Evolutionary conservation across 2,797 vertebrate genomes (phyloP), one percentile per base, ranked within the genome.

Genomic region (Telmatherina bonti): DNA sequence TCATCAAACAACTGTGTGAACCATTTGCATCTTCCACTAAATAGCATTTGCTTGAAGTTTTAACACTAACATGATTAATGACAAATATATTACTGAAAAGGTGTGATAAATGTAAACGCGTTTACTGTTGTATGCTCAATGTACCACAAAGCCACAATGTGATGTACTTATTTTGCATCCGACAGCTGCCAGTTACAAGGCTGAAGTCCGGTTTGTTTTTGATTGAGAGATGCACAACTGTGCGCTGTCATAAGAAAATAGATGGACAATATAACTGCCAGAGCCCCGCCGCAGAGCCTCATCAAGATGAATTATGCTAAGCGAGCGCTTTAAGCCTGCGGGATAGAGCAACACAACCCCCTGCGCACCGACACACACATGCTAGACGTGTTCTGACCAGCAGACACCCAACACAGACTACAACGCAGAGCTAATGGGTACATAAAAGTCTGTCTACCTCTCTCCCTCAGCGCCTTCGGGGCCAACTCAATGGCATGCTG

Each of bases 241-340:
- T 72, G 70, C 4, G 7, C 56, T 61, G 72, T 73, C 88, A 84
- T 15, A 41, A 18, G 54, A 59, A 78, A 84, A 83, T 45, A 69
- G 53, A 77, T 49, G 5, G 62, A 73, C 20, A 22, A 62, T 59
- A 47, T 15, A 68, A 73, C 56, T 74, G 52, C 53, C 70, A 76
- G 66, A 71, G 53, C 52, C 57, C 70, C 61, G 36, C 60, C 56
- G 54, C 65, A 35, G 82, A 74, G 72, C 29, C 22, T 81, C 70
- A 85, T 79, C 43, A 73, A 78, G 69, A 88, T 82, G 76, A 83
- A 86, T 66, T 78, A 86, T 77, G 72, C 62, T 76, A 74, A 78
- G 70, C 49, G 79, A 78, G 64, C 45, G 66, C 67, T 84, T 78
- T 56, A 31, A 71, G 72, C 62, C 72, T 62, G 61, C 74, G 65